Evolutionary conservation across 2,113 vertebrate species (phyloP), one percentile per base, ranked within the genome.

Genomic region (Heliornis fulica): DNA sequence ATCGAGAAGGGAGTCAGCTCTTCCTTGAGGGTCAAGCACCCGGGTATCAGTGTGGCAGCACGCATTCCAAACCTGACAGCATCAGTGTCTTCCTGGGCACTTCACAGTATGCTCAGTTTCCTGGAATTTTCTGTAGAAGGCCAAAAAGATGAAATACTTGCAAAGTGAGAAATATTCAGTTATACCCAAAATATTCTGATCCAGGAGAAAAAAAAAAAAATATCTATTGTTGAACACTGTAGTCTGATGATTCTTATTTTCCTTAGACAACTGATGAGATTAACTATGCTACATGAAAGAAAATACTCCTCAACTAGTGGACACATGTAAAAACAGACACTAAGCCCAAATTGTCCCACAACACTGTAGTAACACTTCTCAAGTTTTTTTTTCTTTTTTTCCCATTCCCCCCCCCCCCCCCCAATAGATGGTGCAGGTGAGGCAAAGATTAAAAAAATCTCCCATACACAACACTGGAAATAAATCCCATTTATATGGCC

Each of bases 401-500:
- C n/a, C n/a, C n/a, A n/a, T n/a, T n/a, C n/a, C n/a, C n/a, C n/a
- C n/a, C n/a, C n/a, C n/a, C n/a, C n/a, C n/a, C n/a, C n/a, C n/a
- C n/a, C n/a, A 19, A 7, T 3, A 4, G 4, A 13, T 41, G 2
- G 1, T 17, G 11, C 19, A 9, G 3, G 4, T 4, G 18, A 28
- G 9, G 9, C 11, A 64, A 56, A 91, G 32, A 68, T 15, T 12
- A 13, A 11, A 10, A 20, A 20, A 66, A 25, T 0, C 1, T 1
- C 7, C 25, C 46, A 29, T 12, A 45, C 8, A 17, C 20, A 78
- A 18, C 31, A 45, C 11, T 26, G 1, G 21, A 81, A 90, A 75
- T n/a, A 74, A 84, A 81, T 48, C 34, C 23, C 26, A 32, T 29
- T 66, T 80, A 31, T 31, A 43, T 16, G 26, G 45, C 21, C 18